These are phyloP conservation scores for Epinephelus moara DNA, from an alignment of 2,113 vertebrate genomes.

Conservation along the genomic window DNA sequence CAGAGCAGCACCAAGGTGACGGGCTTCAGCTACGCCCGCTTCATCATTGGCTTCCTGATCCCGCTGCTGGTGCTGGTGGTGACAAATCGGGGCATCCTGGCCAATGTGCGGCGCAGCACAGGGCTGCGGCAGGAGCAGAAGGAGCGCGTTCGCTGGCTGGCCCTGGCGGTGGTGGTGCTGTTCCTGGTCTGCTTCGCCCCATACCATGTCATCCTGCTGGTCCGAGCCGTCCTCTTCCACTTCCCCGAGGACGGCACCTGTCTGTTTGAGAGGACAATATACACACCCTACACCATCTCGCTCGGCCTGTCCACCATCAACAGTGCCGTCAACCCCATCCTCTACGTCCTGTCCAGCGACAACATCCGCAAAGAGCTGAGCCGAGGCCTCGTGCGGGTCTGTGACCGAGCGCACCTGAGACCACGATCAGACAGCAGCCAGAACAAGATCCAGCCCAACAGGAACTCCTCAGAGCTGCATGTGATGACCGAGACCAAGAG, in stretches of 20 bases:
- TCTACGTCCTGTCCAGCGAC: constrained; percentile 88
- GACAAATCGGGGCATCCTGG: constrained; percentile 86
- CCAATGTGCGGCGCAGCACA: constrained; percentile 75
- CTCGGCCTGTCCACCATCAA: constrained; percentile 89
- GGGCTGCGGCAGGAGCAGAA: constrained; percentile 83
- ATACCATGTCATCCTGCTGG: constrained; percentile 88
- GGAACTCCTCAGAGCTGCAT: constrained; percentile 6
- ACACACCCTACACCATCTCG: constrained; percentile 82
- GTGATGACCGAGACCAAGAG: not conserved
- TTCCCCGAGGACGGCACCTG: constrained; percentile 48
- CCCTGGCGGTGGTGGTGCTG: constrained; percentile 83
- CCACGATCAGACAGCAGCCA: constrained; percentile 46
- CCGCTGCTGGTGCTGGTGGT: constrained; percentile 84
- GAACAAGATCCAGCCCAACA: constrained; percentile 49
- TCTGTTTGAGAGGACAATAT: constrained; percentile 78
- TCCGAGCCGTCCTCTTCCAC: constrained; percentile 78
- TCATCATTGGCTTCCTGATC: constrained; percentile 83
- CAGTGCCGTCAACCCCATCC: constrained; percentile 88
- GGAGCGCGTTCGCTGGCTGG: constrained; percentile 81
- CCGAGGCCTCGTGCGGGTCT: constrained; percentile 58
- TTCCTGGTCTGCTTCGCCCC: constrained; percentile 92
- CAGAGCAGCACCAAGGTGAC: constrained; percentile 53
- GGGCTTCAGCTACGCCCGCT: constrained; percentile 81
- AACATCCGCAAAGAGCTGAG: constrained; percentile 84
- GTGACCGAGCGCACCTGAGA: constrained; percentile 17